Conservation (phyloP, 2,888 invertebrate genomes). For the Aphrophora alni region DNA sequence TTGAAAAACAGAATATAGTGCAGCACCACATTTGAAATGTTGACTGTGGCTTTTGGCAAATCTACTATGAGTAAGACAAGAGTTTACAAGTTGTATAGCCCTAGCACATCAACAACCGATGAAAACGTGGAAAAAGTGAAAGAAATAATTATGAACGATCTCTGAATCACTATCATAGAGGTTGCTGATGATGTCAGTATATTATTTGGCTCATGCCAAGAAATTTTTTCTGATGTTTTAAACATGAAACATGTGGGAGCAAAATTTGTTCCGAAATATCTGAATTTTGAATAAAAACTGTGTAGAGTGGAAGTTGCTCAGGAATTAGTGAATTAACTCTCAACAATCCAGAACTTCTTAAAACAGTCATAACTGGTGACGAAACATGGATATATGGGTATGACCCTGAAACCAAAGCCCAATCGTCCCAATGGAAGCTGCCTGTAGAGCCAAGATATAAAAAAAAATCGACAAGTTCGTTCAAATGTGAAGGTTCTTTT, state of each 20-base stretch:
- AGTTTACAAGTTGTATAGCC: not conserved
- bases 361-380: not conserved
- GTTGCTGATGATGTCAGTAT: not conserved
- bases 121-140: constrained; percentile 2
- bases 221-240: not conserved
- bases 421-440: no score
- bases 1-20: not conserved
- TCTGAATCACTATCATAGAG: not conserved
- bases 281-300: not conserved
- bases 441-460: no score
- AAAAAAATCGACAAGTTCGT: no score
- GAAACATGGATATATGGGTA: no score
- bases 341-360: not conserved
- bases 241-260: not conserved
- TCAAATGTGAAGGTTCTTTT: no score
- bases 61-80: not conserved
- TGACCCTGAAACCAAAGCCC: no score
- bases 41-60: not conserved
- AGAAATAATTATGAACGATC: not conserved
- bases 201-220: not conserved
- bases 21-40: not conserved
- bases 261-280: not conserved
- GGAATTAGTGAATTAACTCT: not conserved
- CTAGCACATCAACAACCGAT: not conserved
- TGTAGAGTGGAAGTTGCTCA: not conserved